Base-by-base conservation (phyloP, 2,113 vertebrate genomes). In the Calypte anna region DNA sequence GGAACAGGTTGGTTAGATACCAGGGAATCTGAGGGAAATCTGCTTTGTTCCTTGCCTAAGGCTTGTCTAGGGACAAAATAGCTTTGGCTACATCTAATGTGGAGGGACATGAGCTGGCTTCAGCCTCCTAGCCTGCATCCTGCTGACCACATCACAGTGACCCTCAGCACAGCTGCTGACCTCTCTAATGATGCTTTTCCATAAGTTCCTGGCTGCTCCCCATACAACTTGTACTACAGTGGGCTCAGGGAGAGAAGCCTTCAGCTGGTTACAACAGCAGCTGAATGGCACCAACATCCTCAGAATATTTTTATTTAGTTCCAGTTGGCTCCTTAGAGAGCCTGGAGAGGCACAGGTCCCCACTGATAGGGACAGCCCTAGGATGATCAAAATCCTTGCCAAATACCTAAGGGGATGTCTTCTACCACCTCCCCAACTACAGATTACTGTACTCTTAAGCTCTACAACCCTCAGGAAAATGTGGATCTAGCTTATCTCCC, bases 21-120 rank as follows among this genome's bases (percentile, higher is more conserved):
- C 1, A 15, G 2, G 12, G 30, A 67, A 9, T 33, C 30, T 38
- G 23, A 9, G 18, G 8, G 7, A 46, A 2, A 44, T 3, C 9
- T 88, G 27, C 28, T 69, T 78, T 86, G 24, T 46, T 78, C 24
- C 5, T 1, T 30, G n/a, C 62, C 40, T 74, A 58, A 64, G 22
- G 36, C 13, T 23, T 54, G 19, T 50, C 27, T 77, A 59, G 31
- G 31, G 31, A 69, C 51, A 61, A 55, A 78, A 43, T 38, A 22
- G 44, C 66, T 86, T 77, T 78, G 69, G 53, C 10, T 75, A 2
- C 43, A 28, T 36, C 51, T 6, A 3, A 14, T 30, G 15, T 21
- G 51, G 38, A 85, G 18, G 13, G 19, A 82, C 19, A 82, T 1
- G 7, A 55, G 31, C 40, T 12, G 5, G 31, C 28, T 48, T 89